A percentile compares a stretch with the other conserved stretches of the same genome.
Evolutionary conservation across 2,113 vertebrate species (phyloP).

Genomic region (Psittacula cyanocephala): DNA sequence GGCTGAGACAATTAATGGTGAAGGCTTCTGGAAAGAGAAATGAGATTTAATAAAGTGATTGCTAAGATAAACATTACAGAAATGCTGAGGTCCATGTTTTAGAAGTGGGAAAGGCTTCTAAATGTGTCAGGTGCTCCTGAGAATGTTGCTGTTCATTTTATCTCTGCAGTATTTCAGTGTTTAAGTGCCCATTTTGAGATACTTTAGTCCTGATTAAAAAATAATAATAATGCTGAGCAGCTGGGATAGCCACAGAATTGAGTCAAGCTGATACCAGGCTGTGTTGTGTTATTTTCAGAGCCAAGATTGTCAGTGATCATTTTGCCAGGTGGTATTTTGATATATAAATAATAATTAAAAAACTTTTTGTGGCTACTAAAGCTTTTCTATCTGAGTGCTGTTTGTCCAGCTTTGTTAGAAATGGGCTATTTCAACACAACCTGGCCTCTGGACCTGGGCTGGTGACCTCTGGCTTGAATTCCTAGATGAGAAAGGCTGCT

Average conservation of each 20-base stretch:
- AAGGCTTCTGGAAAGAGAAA: conserved; percentile 18
- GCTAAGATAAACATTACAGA: conserved; percentile 12
- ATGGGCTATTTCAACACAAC: neutral
- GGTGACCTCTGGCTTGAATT: neutral
- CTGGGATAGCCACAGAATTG: neutral
- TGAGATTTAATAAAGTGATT: conserved; percentile 27
- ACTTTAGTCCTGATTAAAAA: conserved; percentile 39
- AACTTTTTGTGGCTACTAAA: neutral
- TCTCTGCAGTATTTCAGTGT: neutral
- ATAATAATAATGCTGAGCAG: neutral
- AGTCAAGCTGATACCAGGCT: neutral
- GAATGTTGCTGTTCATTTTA: neutral
- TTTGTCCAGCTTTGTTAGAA: neutral
- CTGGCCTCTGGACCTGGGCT: neutral
- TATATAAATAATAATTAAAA: neutral
- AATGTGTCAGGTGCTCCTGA: neutral
- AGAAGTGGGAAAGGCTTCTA: neutral
- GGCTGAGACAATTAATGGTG: neutral
- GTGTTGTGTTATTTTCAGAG: neutral
- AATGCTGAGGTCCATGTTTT: conserved; percentile 30
- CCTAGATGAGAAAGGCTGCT: neutral
- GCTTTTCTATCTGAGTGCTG: neutral
- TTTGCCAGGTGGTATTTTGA: neutral
- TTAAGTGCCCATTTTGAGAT: conserved; percentile 19
- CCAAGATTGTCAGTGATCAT: neutral